phyloP scores from a whole-genome alignment of 2,797 vertebrate genomes.

The Bradypodion pumilum region DNA sequence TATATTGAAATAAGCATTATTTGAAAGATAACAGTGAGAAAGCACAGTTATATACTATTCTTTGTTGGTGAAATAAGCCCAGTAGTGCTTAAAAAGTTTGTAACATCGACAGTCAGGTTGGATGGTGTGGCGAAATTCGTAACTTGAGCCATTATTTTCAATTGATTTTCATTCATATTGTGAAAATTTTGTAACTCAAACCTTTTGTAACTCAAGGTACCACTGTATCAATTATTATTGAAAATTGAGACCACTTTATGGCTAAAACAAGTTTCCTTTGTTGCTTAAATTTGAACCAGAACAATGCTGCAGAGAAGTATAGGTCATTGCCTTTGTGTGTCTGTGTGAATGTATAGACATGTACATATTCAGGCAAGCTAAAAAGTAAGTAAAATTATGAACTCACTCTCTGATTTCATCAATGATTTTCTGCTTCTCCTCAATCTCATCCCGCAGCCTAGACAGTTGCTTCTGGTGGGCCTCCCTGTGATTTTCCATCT shows the following conservation, averaged over 20 bases:
- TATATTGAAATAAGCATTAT: too few relatives aligned
- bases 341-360: neutral
- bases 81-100: too few relatives aligned
- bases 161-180: too few relatives aligned
- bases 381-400: neutral
- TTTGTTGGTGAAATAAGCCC: too few relatives aligned
- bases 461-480: slow-evolving; percentile 94
- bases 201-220: too few relatives aligned
- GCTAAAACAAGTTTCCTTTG: neutral
- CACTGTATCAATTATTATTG: too few relatives aligned
- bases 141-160: too few relatives aligned
- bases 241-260: neutral
- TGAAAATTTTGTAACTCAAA: too few relatives aligned
- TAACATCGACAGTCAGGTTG: too few relatives aligned
- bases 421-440: slow-evolving; percentile 88
- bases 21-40: too few relatives aligned
- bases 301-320: neutral
- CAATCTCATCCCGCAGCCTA: slow-evolving; percentile 91
- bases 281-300: neutral
- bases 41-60: too few relatives aligned
- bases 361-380: neutral
- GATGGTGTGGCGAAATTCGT: too few relatives aligned
- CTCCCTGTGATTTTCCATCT: slow-evolving; percentile 96
- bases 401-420: slow-evolving; percentile 91
- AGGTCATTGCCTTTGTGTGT: neutral